Evolutionary conservation across 92 coral and sea anemone genomes (phyloP), one percentile per base, ranked within the genome.

Genomic region (Epizoanthus stellaris): DNA sequence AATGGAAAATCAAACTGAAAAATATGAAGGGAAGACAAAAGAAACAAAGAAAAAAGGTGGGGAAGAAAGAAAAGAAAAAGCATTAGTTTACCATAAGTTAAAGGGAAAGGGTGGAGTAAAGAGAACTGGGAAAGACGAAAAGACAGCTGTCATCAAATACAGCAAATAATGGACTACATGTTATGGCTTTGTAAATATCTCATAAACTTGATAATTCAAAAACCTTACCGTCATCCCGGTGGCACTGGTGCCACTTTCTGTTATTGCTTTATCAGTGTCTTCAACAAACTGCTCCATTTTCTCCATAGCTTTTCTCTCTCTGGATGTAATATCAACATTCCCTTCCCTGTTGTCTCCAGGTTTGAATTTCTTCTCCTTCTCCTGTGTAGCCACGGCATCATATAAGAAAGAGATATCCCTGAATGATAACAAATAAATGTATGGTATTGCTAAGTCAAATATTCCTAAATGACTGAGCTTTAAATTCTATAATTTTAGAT

Each of bases 321-420:
- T 49, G 73, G 85, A 54, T 40, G 54, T 11, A 68, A 14, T 52
- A 34, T 82, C 56, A 68, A 67, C 60, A 81, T 68, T 70, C 68
- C 77, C 49, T 65, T 66, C 81, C 66, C 84, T 77, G 82, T 70
- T 72, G 90, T 88, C 56, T 64, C 60, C 63, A 61, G 72, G 62
- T 85, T 79, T 54, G 42, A 79, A 76, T 62, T 84, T 34, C 60
- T 84, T 79, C 6, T 70, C 54, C 49, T 70, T 79, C 36, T 71
- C 82, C 67, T 75, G 80, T 2, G 65, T 75, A 40, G 70, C 67
- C 73, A 90, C 89, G 38, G 97, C 99, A 95, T 97, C 99, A 82
- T 97, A 97, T 30, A 97, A 81, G 80, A 97, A 97, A 10, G 99
- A 97, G 34, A 97, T 97, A 80, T 97, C 99, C 84, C 99, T 97